A percentile compares a stretch with the other conserved stretches of the same genome.
Evolutionary conservation across 2,797 vertebrate genomes (phyloP).

Genomic region (Lithobates sylvaticus): DNA sequence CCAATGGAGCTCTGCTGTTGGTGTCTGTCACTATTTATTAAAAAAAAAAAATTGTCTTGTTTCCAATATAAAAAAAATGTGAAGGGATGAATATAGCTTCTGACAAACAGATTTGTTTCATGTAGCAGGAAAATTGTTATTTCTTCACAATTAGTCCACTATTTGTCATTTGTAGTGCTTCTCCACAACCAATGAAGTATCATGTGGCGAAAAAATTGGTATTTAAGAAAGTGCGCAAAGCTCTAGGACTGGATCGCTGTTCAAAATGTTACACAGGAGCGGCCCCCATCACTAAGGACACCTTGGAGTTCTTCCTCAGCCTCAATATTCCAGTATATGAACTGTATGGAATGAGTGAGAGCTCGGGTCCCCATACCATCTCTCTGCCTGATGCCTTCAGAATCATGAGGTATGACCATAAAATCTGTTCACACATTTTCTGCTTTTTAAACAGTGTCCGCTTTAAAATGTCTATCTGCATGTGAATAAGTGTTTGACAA

Average conservation of each 20-base stretch:
- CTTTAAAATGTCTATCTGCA: background rate
- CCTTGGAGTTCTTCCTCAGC: slow-evolving; percentile 91
- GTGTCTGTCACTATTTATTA: no score
- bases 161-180: slow-evolving; percentile 66
- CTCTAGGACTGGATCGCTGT: slow-evolving; percentile 90
- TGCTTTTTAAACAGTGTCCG: background rate
- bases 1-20: no score
- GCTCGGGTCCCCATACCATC: slow-evolving; percentile 86
- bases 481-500: background rate
- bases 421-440: background rate
- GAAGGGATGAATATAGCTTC: no score
- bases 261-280: slow-evolving; percentile 85
- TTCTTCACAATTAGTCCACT: background rate
- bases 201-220: slow-evolving; percentile 86
- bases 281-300: slow-evolving; percentile 89
- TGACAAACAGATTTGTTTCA: no score
- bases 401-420: slow-evolving; percentile 80
- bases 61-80: no score
- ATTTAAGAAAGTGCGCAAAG: slow-evolving; percentile 86
- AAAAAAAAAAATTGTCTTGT: no score
- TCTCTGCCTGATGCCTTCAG: slow-evolving; percentile 73
- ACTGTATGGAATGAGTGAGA: slow-evolving; percentile 93
- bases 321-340: slow-evolving; percentile 89
- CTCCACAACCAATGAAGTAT: slow-evolving; percentile 78
- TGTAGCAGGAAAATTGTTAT: no score